Evolutionary conservation across 2,113 vertebrate species (phyloP), one percentile per base, ranked within the genome.

Genomic region (Gavia stellata): DNA sequence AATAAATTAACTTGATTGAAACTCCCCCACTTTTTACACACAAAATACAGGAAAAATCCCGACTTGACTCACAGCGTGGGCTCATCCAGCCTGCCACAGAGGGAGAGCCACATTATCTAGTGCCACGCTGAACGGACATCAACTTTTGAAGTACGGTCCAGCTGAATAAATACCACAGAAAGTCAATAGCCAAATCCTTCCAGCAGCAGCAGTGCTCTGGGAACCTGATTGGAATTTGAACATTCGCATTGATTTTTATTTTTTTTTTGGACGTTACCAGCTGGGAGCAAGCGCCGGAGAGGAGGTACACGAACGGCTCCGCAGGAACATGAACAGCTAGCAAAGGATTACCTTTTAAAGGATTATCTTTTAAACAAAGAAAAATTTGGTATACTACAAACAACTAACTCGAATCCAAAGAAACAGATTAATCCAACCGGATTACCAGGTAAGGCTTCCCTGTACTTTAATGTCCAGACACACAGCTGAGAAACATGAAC

Each of bases 351-450:
- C 81, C 53, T 94, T 87, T 49, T 61, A 82, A 87, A 94, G 89
- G 92, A 95, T 96, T 97, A 96, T 81, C 78, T 87, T 89, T 87
- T 81, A 96, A 92, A 96, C 86, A 94, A 96, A 95, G 83, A 75
- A 94, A 94, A 91, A 90, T 36, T 66, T 9, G 13, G 42, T 90
- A n/a, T 50, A 59, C 55, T 67, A 84, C 86, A 95, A 91, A 95
- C 75, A 93, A 79, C 81, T 77, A 81, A 49, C 81, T 85, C 17
- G 1, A 90, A 91, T 94, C 81, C 90, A 95, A 92, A 88, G 89
- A 70, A 94, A 96, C 26, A 67, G 73, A 89, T 94, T 96, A 97
- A 95, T 82, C 68, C 86, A 92, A 65, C 38, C 50, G 84, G 91
- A 97, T 96, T 90, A 95, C 61, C 66, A 90, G 96, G 91, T 86